phyloP scores from a whole-genome alignment of 2,797 vertebrate species.

The Mionectes olivaceus region DNA sequence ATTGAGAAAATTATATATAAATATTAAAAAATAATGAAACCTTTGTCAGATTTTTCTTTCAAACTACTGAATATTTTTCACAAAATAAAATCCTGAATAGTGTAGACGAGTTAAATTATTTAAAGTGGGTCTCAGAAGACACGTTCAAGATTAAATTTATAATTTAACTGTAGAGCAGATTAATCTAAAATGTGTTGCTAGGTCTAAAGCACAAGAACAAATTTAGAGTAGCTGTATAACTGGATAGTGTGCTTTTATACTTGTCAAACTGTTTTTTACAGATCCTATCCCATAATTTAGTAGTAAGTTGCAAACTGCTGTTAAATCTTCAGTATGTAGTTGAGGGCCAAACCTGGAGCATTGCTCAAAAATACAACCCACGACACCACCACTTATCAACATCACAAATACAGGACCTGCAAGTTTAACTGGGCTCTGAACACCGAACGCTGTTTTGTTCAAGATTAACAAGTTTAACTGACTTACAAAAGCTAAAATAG shows the following conservation, averaged over 20 bases:
- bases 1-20: not conserved
- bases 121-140: not conserved
- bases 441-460: accelerated
- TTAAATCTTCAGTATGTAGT: not conserved
- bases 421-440: not conserved
- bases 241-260: not conserved
- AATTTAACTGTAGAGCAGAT: not conserved
- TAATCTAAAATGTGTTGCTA: not conserved
- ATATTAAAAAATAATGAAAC: not conserved
- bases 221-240: not conserved
- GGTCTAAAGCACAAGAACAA: not conserved
- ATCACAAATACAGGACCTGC: accelerated
- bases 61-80: not conserved
- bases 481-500: not conserved
- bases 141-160: not conserved
- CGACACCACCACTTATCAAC: accelerated
- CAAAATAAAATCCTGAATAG: not conserved
- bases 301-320: not conserved
- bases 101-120: not conserved
- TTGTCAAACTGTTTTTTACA: not conserved
- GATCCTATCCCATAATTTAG: not conserved
- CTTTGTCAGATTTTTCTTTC: not conserved
- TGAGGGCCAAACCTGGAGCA: accelerated
- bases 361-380: not conserved
- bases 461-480: not conserved